These are phyloP conservation scores for Esox lucius DNA, from an alignment of 2,797 vertebrate genomes.

Conservation along the genomic window DNA sequence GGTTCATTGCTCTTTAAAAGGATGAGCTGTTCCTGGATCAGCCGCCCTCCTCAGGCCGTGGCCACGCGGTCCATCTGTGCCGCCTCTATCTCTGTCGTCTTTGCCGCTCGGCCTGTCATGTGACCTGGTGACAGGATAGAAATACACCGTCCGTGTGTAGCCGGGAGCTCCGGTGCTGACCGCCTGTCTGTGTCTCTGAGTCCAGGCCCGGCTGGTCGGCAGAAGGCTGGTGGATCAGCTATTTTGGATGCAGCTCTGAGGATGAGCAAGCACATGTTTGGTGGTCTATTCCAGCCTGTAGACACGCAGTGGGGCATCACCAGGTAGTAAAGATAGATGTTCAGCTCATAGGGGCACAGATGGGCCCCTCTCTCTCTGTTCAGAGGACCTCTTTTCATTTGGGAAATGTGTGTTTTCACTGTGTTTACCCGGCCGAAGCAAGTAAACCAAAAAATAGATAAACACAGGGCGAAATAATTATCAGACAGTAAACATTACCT, in stretches of 20 bases:
- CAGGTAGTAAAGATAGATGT: background rate
- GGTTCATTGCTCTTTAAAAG: background rate
- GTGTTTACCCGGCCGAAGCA: background rate
- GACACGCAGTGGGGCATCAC: background rate
- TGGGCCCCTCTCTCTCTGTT: background rate
- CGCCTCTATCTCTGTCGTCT: background rate
- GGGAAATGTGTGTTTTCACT: background rate
- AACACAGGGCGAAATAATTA: too few relatives aligned
- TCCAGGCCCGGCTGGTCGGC: too few relatives aligned
- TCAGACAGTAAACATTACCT: too few relatives aligned
- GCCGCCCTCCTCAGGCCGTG: too few relatives aligned
- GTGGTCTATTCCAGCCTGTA: conserved; percentile 36
- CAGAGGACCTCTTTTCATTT: background rate
- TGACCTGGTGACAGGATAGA: conserved; percentile 60
- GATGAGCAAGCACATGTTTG: conserved; percentile 34
- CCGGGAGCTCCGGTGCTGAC: conserved; percentile 28
- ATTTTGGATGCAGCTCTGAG: conserved; percentile 48
- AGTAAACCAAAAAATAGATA: background rate
- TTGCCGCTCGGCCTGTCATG: conserved; percentile 27
- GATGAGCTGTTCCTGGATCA: too few relatives aligned
- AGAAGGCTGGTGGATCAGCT: conserved; percentile 12
- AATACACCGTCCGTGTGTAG: conserved; percentile 50
- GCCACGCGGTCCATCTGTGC: background rate
- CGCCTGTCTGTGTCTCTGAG: background rate
- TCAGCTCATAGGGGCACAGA: background rate